Percentiles rank a stretch among this genome's conserved stretches.
These are phyloP conservation scores for Poecile atricapillus DNA, from an alignment of 2,113 vertebrate species.

Conservation along the genomic window DNA sequence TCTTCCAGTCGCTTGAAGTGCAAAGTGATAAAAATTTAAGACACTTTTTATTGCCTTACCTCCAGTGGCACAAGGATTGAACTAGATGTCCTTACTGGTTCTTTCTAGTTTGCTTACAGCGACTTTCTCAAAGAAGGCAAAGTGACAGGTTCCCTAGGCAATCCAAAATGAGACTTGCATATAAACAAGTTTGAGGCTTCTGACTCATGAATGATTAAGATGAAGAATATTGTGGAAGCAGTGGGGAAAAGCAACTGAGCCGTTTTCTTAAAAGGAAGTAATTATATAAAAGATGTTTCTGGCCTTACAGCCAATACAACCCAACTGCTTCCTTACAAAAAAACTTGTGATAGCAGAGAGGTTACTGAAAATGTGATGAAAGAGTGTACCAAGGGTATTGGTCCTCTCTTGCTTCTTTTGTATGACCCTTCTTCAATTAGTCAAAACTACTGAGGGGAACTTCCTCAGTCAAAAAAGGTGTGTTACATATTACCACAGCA, in stretches of 20 bases:
- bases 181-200: background rate
- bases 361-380: background rate
- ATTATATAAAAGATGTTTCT: background rate
- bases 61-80: background rate
- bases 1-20: background rate
- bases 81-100: background rate
- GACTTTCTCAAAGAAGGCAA: background rate
- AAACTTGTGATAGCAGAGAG: background rate
- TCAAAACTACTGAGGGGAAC: background rate
- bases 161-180: background rate
- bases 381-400: background rate
- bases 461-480: background rate
- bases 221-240: background rate
- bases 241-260: background rate
- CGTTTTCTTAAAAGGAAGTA: background rate
- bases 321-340: background rate
- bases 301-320: background rate
- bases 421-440: conserved; percentile 5
- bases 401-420: background rate
- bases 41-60: background rate
- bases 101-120: background rate
- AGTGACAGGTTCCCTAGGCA: background rate
- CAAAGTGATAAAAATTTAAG: conserved; percentile 24
- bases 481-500: background rate
- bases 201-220: conserved; percentile 11